These are phyloP conservation scores for Myotis lucifugus DNA, from an alignment of 2,113 vertebrate species.

Conservation along the genomic window DNA sequence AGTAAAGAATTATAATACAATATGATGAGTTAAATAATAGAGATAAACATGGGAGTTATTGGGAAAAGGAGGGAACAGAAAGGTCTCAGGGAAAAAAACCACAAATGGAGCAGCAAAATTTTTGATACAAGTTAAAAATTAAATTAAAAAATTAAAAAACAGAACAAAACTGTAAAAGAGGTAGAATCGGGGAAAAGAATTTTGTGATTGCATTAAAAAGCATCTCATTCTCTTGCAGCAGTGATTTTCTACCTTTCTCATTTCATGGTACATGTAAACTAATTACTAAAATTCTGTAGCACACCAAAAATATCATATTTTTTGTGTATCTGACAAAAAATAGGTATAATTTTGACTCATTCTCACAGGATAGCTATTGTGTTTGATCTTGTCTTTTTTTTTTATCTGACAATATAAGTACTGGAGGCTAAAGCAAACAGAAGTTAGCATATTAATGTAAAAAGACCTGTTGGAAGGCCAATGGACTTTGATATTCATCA, in stretches of 20 bases:
- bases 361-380: neutral
- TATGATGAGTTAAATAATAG: neutral
- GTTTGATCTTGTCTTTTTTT: neutral
- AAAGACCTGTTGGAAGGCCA: too few species aligned
- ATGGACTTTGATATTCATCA: too few species aligned
- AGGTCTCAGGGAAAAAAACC: accelerated
- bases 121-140: neutral
- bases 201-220: accelerated
- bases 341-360: neutral
- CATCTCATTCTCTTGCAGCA: neutral
- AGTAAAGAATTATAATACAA: neutral
- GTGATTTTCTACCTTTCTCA: neutral
- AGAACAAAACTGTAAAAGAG: neutral
- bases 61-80: neutral
- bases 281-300: neutral
- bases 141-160: neutral
- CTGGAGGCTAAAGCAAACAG: too few species aligned
- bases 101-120: neutral
- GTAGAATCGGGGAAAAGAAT: accelerated
- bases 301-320: neutral
- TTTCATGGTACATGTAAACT: neutral
- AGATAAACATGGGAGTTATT: neutral
- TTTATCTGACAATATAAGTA: neutral
- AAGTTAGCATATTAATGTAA: too few species aligned
- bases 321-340: neutral